Base-by-base conservation (phyloP, 2,888 invertebrate genomes). In the Cephus runcator region DNA sequence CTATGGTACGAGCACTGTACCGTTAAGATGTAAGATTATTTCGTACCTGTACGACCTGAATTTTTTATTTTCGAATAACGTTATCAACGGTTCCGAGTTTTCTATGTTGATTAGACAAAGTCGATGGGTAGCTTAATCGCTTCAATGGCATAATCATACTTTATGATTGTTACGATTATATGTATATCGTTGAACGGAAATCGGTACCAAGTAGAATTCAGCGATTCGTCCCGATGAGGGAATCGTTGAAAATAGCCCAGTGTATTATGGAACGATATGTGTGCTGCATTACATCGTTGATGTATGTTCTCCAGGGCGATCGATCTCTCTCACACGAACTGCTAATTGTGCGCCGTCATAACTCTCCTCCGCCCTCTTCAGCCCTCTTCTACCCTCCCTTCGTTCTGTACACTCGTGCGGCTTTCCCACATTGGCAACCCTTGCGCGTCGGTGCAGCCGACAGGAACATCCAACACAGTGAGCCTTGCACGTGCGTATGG, bases 301-400 rank as follows among this genome's bases (percentile, higher is more conserved):
- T 90, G 89, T 89, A 90, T 91, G 91, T 91, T 88, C 90, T 86
- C 88, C 86, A 84, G 87, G 85, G 86, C 90, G 89, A 91, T 91
- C 91, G 91, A 91, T 91, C 91, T 91, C 90, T 90, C 91, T 90
- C 91, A 89, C 91, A 89, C 90, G 88, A 91, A 88, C 91, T 90
- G 90, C 91, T 91, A 91, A 91, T 91, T 91, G 91, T 89, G 89
- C 88, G 89, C 88, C 90, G 89, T 91, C 91, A 91, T 91, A 91
- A 91, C 88, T 91, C 90, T 91, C 89, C 90, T 91, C 89, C 84
- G 78, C 80, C 79, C 76, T 73, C 80, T 82, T 81, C 79, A 35
- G 12, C 35, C 35, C 35, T 35, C 35, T 35, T 12, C 35, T 82
- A 79, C 79, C 56, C 77, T 35, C 77, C 30, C 68, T 31, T 15